phyloP scores from a whole-genome alignment of 2,113 vertebrate species.

The Mobula birostris region DNA sequence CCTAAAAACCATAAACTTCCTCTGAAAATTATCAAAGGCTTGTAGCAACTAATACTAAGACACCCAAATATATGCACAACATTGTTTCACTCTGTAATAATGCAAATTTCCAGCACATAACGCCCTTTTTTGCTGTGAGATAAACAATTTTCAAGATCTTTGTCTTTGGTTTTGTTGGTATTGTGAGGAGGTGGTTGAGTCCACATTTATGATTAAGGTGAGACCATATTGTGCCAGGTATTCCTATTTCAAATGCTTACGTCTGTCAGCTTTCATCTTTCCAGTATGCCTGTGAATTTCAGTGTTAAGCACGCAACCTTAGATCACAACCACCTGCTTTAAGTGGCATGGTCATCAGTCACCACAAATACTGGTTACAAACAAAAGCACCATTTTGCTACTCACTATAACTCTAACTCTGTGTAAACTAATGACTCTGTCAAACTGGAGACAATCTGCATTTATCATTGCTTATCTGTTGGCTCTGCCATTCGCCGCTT shows the following conservation, averaged over 20 bases:
- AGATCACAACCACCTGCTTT: constrained; percentile 30
- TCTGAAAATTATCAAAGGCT: too few species aligned
- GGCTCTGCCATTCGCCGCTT: constrained; percentile 39
- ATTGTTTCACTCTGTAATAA: too few species aligned
- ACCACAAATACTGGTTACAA: constrained; percentile 38
- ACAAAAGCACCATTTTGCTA: constrained; percentile 37
- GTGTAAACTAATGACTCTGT: constrained; percentile 47
- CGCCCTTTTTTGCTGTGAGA: too few species aligned
- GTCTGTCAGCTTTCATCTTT: constrained; percentile 6
- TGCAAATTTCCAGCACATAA: too few species aligned
- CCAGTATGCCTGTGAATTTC: not conserved
- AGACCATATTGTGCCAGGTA: not conserved
- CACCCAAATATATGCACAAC: too few species aligned
- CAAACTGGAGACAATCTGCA: constrained; percentile 43
- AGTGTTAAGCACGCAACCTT: not conserved
- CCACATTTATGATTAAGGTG: not conserved
- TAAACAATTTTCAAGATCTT: too few species aligned
- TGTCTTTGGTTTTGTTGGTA: not conserved
- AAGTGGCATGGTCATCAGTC: constrained; percentile 40
- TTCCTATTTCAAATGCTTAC: not conserved
- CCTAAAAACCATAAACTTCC: too few species aligned
- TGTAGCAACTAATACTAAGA: too few species aligned
- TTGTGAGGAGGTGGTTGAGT: not conserved
- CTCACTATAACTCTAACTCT: constrained; percentile 41
- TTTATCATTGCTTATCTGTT: constrained; percentile 52